Evolutionary conservation across 2,113 vertebrate species (phyloP).

Genomic region (Isichthys henryi): DNA sequence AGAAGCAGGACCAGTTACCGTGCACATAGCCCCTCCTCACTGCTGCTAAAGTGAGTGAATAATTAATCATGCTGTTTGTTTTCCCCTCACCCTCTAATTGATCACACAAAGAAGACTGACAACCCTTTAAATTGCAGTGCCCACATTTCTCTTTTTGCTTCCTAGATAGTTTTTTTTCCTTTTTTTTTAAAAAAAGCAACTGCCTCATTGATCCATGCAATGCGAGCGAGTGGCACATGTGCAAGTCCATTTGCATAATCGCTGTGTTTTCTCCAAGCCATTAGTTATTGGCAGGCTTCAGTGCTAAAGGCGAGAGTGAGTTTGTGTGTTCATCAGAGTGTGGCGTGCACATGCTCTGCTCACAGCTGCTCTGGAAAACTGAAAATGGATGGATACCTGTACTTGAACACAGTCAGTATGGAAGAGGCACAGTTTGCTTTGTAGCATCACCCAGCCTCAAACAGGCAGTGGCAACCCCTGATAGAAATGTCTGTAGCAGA

Average conservation of each 20-base stretch:
- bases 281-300: slow-evolving; percentile 17
- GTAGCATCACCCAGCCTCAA: not conserved
- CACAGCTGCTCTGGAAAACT: not conserved
- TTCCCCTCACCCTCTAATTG: slow-evolving; percentile 3
- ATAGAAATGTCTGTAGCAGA: not conserved
- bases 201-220: not conserved
- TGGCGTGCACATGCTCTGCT: not conserved
- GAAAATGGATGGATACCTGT: not conserved
- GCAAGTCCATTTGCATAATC: not conserved
- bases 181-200: not conserved
- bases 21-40: not conserved
- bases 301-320: not conserved
- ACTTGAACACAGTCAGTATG: not conserved
- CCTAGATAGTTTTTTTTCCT: not conserved
- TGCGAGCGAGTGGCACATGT: not conserved
- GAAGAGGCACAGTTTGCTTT: not conserved
- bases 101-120: not conserved
- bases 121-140: not conserved
- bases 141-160: not conserved
- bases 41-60: not conserved
- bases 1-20: not conserved
- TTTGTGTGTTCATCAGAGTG: not conserved
- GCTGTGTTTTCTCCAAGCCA: not conserved
- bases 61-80: not conserved
- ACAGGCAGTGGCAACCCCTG: not conserved